Evolutionary conservation across 2,888 invertebrate species (phyloP).

Genomic region (Ommatoiulus sabulosus): DNA sequence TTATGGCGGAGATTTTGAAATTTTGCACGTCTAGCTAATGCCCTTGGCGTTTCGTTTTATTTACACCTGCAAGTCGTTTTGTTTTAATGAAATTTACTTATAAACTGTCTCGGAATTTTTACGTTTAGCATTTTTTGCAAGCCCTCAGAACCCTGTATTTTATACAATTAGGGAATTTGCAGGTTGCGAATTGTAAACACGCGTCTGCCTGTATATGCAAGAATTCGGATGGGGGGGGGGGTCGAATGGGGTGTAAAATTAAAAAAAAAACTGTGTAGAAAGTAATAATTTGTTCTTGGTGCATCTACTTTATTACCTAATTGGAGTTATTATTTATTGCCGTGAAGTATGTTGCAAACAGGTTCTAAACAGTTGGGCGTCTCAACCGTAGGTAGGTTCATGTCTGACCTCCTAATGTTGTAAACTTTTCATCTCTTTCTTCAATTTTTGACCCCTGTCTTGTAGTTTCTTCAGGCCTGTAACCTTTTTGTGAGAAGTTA

Average conservation of each 20-base stretch:
- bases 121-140: neutral
- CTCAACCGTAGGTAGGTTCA: neutral
- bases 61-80: neutral
- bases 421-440: conserved; percentile 47
- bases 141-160: neutral
- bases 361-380: conserved; percentile 53
- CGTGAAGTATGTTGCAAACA: conserved; percentile 53
- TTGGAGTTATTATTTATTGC: conserved; percentile 57
- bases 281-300: conserved; percentile 51
- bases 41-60: neutral
- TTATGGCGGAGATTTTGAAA: neutral
- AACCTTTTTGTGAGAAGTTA: conserved; percentile 52
- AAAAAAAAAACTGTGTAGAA: conserved; percentile 14
- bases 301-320: conserved; percentile 55
- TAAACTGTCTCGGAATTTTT: neutral
- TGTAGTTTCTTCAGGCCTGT: conserved; percentile 48
- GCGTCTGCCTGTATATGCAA: neutral
- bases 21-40: neutral
- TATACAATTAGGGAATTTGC: neutral
- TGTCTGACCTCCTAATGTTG: conserved; percentile 32
- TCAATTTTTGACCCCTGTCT: conserved; percentile 53
- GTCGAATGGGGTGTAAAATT: conserved; percentile 18
- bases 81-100: conserved; percentile 20
- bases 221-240: neutral
- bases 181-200: neutral